These are phyloP conservation scores for Neoseiulus cucumeris DNA, from an alignment of 1,140 invertebrate genomes.

Conservation along the genomic window DNA sequence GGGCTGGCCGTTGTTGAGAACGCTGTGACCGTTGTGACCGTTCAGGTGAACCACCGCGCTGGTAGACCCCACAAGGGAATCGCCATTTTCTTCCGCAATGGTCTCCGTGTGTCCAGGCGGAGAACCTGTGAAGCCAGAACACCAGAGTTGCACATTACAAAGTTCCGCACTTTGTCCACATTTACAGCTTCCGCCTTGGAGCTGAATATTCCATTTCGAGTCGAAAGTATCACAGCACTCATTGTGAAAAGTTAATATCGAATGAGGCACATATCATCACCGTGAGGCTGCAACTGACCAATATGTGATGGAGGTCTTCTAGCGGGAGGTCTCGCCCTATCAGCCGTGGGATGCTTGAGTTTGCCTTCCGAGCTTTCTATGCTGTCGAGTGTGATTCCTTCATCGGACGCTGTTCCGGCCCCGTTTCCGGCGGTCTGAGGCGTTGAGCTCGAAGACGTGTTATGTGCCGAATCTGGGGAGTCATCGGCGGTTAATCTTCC, in stretches of 20 bases:
- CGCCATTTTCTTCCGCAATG: not conserved
- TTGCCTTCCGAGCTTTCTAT: not conserved
- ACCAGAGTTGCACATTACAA: too few species aligned
- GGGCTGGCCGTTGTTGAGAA: not conserved
- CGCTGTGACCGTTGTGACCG: not conserved
- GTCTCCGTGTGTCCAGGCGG: slow-evolving; percentile 7
- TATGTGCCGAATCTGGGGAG: too few species aligned
- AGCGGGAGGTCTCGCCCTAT: slow-evolving; percentile 7
- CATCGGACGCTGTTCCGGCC: not conserved
- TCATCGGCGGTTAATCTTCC: not conserved
- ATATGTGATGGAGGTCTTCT: slow-evolving; percentile 10
- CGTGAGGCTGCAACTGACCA: not conserved
- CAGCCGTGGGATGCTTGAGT: slow-evolving; percentile 9
- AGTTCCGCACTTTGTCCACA: too few species aligned
- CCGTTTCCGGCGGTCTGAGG: too few species aligned
- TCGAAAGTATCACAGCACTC: too few species aligned
- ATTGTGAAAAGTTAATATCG: too few species aligned
- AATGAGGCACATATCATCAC: too few species aligned
- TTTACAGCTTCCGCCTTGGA: too few species aligned
- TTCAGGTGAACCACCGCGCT: slow-evolving; percentile 6
- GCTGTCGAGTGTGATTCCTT: slow-evolving; percentile 7
- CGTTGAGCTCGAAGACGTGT: too few species aligned
- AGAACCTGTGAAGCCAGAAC: not conserved
- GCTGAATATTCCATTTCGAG: too few species aligned
- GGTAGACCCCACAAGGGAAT: not conserved